Evolutionary conservation across 2,797 vertebrate species (phyloP).

Genomic region (Presbytis comata): DNA sequence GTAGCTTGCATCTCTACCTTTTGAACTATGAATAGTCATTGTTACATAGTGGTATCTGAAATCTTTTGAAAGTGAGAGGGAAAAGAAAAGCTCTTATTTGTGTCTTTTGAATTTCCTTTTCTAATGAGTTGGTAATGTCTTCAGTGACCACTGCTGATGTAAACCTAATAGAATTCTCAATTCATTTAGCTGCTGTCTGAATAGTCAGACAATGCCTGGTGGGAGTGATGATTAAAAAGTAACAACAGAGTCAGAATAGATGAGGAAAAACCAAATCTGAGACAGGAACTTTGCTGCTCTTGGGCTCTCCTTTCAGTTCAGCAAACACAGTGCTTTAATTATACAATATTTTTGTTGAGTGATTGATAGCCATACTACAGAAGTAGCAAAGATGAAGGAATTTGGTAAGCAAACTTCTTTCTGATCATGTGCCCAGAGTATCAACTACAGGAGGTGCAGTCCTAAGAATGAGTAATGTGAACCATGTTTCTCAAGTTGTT

Average conservation of each 20-base stretch:
- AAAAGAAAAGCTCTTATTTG: slow-evolving; percentile 63
- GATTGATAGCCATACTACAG: slow-evolving; percentile 31
- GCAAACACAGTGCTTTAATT: slow-evolving; percentile 66
- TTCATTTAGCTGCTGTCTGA: slow-evolving; percentile 79
- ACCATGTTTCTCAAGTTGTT: slow-evolving; percentile 73
- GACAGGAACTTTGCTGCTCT: slow-evolving; percentile 63
- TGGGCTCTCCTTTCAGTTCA: slow-evolving; percentile 66
- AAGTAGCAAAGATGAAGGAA: slow-evolving; percentile 45
- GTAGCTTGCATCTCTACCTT: background rate
- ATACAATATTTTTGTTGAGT: slow-evolving; percentile 46
- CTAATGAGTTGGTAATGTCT: slow-evolving; percentile 80
- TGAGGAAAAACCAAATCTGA: slow-evolving; percentile 71
- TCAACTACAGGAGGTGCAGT: slow-evolving; percentile 46
- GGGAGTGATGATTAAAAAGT: slow-evolving; percentile 82
- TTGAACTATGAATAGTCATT: slow-evolving; percentile 33
- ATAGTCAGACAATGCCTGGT: slow-evolving; percentile 75
- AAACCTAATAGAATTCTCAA: slow-evolving; percentile 80
- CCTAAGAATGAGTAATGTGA: slow-evolving; percentile 64
- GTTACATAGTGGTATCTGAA: slow-evolving; percentile 35
- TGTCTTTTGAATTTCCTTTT: slow-evolving; percentile 76
- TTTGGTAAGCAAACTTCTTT: background rate
- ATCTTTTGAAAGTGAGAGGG: slow-evolving; percentile 54
- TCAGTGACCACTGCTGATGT: slow-evolving; percentile 73
- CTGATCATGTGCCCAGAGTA: slow-evolving; percentile 55
- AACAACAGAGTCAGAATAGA: slow-evolving; percentile 67